phyloP scores from a whole-genome alignment of 2,888 invertebrate genomes.

The Platypus cylindrus region DNA sequence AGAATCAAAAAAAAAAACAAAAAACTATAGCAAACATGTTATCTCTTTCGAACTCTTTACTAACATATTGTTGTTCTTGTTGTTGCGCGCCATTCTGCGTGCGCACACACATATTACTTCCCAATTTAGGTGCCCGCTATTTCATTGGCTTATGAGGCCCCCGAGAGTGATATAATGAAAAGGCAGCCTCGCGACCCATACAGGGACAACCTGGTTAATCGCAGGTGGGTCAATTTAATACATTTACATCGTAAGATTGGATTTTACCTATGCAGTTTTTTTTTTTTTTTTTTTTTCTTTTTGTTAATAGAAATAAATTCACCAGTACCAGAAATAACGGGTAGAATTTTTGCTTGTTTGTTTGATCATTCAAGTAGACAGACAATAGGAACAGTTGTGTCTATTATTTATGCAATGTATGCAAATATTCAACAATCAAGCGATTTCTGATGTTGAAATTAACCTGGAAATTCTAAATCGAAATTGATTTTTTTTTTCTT shows the following conservation, averaged over 20 bases:
- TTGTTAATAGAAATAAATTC: constrained; percentile 1
- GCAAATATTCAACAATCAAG: too few species aligned
- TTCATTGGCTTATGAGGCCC: constrained; percentile 97
- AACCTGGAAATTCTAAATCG: neutral
- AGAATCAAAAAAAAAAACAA: neutral
- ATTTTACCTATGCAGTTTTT: neutral
- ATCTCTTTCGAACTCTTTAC: constrained; percentile 22
- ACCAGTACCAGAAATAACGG: too few species aligned
- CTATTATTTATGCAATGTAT: too few species aligned
- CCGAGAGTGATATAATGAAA: constrained; percentile 99
- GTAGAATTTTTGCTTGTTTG: too few species aligned
- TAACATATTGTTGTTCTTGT: constrained; percentile 31
- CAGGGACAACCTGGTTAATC: constrained; percentile 97
- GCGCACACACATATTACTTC: constrained; percentile 95
- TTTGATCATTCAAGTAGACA: too few species aligned
- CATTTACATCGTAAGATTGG: constrained; percentile 12
- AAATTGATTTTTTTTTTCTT: neutral
- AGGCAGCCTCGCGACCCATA: constrained; percentile 94
- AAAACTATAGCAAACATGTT: constrained; percentile 30
- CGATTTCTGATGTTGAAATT: neutral
- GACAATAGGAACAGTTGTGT: too few species aligned
- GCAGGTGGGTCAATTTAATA: constrained; percentile 63
- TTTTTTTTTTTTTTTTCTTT: neutral
- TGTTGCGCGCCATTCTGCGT: constrained; percentile 28
- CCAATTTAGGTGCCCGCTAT: constrained; percentile 85